Base-by-base conservation (phyloP, 1,140 invertebrate species). In the Sinella curviseta region DNA sequence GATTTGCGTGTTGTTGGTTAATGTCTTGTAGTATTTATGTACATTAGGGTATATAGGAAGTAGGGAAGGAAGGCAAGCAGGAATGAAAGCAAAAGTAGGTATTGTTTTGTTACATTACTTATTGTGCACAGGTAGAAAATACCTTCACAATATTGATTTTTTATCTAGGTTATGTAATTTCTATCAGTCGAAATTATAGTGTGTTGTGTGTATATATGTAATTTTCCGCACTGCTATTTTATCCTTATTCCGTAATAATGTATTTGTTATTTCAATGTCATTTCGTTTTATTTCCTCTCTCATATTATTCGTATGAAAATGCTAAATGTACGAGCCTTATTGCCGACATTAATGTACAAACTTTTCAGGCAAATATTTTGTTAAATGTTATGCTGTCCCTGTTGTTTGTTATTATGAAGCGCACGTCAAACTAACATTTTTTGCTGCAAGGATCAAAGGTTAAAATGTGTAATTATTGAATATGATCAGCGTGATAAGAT, bases 41-140 rank as follows among this genome's bases (percentile, higher is more conserved):
- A 60, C 24, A 60, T 12, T 4, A 60, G 57, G 57, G 57, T 14
- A n/a, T n/a, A n/a, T n/a, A 60, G 57, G 57, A 60, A 60, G 57
- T 60, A 60, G 24, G 57, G 57, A 60, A 60, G 57, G 57, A 60
- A 60, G 57, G 57, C 57, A 60, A 60, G 57, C 57, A 60, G 57
- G 57, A 60, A 17, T 60, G 57, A 60, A 60, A 16, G 57, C 24
- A 60, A 26, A 60, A 60, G 57, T 60, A 16, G 57, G 8, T n/a
- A 48, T 48, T 48, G 17, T 48, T 48, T 8, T 48, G 39, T 48
- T 8, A 48, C 39, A 4, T 8, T 48, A 48, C 17, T 48, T 48
- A 8, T 48, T 48, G 17, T 17, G 4, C 39, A 48, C 39, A 48
- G 39, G 4, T 17, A 48, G 17, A 48, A 4, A 17, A 48, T 48